phyloP scores from a whole-genome alignment of 2,888 invertebrate genomes.

The Lasioglossum oenotherae region DNA sequence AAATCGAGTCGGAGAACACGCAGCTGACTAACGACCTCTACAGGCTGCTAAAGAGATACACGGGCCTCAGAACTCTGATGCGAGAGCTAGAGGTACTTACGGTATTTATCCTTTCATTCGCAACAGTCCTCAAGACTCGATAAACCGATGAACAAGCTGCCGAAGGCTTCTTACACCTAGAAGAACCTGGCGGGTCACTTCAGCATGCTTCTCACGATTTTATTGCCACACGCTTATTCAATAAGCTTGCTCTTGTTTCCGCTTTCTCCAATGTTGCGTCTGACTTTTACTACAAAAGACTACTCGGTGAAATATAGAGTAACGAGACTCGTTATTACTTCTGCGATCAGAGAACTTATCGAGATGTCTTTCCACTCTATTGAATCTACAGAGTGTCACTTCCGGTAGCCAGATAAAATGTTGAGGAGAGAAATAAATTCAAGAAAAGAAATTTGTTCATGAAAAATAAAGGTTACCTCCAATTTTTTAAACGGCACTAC shows the following conservation, averaged over 20 bases:
- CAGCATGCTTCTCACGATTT: neutral
- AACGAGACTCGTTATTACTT: neutral
- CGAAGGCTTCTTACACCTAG: neutral
- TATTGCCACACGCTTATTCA: neutral
- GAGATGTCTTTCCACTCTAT: neutral
- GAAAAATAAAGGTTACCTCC: too few relatives aligned
- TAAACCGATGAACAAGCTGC: slow-evolving; percentile 12
- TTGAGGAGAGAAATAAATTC: too few relatives aligned
- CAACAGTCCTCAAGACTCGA: neutral
- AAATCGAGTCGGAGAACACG: slow-evolving; percentile 96
- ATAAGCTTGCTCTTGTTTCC: neutral
- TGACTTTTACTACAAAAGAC: neutral
- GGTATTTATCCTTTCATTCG: neutral
- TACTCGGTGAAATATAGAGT: slow-evolving; percentile 17
- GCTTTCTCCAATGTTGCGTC: neutral
- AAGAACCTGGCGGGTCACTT: neutral
- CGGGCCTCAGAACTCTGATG: slow-evolving; percentile 94
- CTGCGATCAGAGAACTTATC: neutral
- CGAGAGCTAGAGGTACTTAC: slow-evolving; percentile 91
- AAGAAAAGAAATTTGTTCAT: too few relatives aligned
- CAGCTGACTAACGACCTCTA: slow-evolving; percentile 97
- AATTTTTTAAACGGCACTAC: too few relatives aligned
- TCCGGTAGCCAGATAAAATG: too few relatives aligned
- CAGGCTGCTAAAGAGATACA: slow-evolving; percentile 95
- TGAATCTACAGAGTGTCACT: neutral